A percentile compares a stretch with the other conserved stretches of the same genome.
phyloP scores from a whole-genome alignment of 1,140 invertebrate genomes.

The Cherax quadricarinatus region DNA sequence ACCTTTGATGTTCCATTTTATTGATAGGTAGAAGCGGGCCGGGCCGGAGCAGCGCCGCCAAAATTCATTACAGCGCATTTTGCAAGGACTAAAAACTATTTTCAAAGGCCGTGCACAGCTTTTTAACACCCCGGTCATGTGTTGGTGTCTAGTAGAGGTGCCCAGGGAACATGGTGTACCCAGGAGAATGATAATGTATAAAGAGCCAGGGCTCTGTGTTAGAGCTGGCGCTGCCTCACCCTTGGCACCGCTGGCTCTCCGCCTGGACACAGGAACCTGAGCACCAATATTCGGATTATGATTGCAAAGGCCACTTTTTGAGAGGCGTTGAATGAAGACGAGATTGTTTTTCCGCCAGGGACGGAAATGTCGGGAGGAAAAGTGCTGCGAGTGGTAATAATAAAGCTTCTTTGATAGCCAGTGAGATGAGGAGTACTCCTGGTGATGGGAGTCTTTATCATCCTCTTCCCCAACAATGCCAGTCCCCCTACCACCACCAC shows the following conservation, averaged over 20 bases:
- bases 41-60: constrained; percentile 31
- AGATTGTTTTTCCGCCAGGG: constrained; percentile 52
- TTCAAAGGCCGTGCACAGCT: neutral
- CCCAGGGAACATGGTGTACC: neutral
- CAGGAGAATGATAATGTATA: neutral
- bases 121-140: neutral
- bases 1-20: constrained; percentile 62
- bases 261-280: neutral
- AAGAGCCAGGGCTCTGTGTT: neutral
- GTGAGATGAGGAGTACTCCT: constrained; percentile 28
- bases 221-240: neutral
- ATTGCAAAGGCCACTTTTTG: constrained; percentile 58
- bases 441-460: neutral
- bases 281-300: constrained; percentile 63
- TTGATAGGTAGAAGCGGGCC: constrained; percentile 55
- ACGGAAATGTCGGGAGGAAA: constrained; percentile 36
- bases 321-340: constrained; percentile 42
- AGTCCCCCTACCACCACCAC: too few species aligned
- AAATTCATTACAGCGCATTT: constrained; percentile 28
- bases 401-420: constrained; percentile 47
- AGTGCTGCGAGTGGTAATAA: constrained; percentile 16
- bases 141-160: too few species aligned
- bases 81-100: constrained; percentile 24
- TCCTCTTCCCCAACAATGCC: neutral
- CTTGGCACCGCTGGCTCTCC: neutral